Conservation (phyloP, 2,888 invertebrate genomes). For the Drosophila helvetica region DNA sequence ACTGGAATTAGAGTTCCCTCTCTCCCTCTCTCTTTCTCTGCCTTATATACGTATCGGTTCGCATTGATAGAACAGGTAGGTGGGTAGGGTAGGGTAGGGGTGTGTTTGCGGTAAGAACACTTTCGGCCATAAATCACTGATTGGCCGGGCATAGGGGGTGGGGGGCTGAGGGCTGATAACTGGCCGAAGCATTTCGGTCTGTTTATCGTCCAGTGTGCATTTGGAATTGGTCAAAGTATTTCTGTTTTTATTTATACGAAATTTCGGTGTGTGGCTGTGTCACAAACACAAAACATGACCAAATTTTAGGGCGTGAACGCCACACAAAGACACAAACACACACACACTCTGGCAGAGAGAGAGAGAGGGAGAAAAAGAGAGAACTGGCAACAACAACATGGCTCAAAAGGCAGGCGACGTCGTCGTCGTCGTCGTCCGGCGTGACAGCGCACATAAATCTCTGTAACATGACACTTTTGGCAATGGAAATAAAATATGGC, state of each 20-base stretch:
- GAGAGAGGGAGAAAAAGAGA: constrained; percentile 19
- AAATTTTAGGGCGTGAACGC: constrained; percentile 74
- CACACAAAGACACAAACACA: constrained; percentile 27
- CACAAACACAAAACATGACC: constrained; percentile 69
- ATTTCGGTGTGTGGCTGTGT: constrained; percentile 33
- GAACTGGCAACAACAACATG: constrained; percentile 48
- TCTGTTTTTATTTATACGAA: constrained; percentile 49
- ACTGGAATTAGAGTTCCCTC: constrained; percentile 14
- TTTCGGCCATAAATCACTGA: constrained; percentile 71
- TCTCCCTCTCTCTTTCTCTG: neutral
- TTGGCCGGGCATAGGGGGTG: neutral
- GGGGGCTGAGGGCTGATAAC: constrained; percentile 50
- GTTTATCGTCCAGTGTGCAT: constrained; percentile 63
- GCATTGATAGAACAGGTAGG: constrained; percentile 39
- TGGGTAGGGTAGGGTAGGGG: constrained; percentile 4
- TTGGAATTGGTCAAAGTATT: constrained; percentile 71
- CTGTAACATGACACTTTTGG: constrained; percentile 84
- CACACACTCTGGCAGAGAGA: constrained; percentile 15
- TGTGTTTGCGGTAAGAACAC: constrained; percentile 31
- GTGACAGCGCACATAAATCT: constrained; percentile 83
- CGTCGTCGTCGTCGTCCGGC: constrained; percentile 62
- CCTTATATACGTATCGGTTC: constrained; percentile 2
- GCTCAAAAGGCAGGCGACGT: constrained; percentile 59
- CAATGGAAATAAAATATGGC: constrained; percentile 84
- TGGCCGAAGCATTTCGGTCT: constrained; percentile 51